Conservation (phyloP, 2,113 vertebrate genomes). For the Sylvietta virens region DNA sequence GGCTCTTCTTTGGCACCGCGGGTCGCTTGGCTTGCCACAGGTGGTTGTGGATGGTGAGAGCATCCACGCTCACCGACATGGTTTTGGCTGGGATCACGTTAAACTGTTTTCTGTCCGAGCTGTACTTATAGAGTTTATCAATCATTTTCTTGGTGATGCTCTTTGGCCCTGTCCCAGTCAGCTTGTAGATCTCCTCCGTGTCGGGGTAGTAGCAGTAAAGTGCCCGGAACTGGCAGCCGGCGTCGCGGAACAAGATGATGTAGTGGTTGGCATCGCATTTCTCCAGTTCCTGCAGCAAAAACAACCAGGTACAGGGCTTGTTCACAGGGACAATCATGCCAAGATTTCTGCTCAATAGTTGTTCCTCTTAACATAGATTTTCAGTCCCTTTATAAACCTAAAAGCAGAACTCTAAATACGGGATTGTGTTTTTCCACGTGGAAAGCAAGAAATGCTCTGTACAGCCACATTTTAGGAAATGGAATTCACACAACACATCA, state of each 20-base stretch:
- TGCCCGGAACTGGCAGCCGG: slow-evolving; percentile 91
- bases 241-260: slow-evolving; percentile 93
- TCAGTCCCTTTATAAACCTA: neutral
- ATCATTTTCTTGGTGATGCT: slow-evolving; percentile 91
- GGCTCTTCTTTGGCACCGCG: slow-evolving; percentile 82
- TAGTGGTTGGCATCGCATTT: slow-evolving; percentile 95
- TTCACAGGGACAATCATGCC: neutral
- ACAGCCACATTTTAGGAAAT: neutral
- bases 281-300: slow-evolving; percentile 83
- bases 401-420: neutral
- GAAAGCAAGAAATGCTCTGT: neutral
- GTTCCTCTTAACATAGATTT: neutral
- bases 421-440: fast-evolving
- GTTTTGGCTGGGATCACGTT: slow-evolving; percentile 91
- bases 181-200: slow-evolving; percentile 88
- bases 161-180: slow-evolving; percentile 88
- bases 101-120: slow-evolving; percentile 96
- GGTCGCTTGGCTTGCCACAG: slow-evolving; percentile 93
- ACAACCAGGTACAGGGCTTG: neutral
- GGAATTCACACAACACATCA: neutral
- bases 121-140: slow-evolving; percentile 96
- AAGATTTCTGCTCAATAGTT: neutral
- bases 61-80: slow-evolving; percentile 93
- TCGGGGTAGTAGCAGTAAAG: slow-evolving; percentile 91
- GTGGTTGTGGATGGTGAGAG: slow-evolving; percentile 92